Conservation (phyloP, 2,888 invertebrate species). For the Drosophila histrio region DNA sequence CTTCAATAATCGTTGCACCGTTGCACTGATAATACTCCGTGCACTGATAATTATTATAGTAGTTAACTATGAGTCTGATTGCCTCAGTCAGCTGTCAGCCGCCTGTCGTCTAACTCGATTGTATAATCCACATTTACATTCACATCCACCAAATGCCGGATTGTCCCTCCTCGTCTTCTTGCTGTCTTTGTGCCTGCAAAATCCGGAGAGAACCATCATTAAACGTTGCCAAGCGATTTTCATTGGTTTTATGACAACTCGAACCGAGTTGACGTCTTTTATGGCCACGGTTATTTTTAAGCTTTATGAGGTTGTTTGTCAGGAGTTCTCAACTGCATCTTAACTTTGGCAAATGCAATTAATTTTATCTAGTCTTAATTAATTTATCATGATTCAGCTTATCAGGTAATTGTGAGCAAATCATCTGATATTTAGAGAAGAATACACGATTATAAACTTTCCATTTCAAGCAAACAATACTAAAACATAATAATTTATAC, state of each 20-base stretch:
- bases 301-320: conserved; percentile 1
- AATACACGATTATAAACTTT: not conserved
- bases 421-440: not conserved
- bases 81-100: not conserved
- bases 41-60: conserved; percentile 63
- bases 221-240: conserved; percentile 10
- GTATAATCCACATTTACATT: conserved; percentile 38
- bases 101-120: conserved; percentile 34
- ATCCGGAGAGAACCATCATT: conserved; percentile 23
- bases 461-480: not conserved
- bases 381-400: not conserved
- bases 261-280: not conserved
- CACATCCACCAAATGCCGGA: conserved; percentile 10
- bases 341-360: not conserved
- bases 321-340: not conserved
- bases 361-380: not conserved
- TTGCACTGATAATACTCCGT: conserved; percentile 61
- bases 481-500: not conserved
- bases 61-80: conserved; percentile 37
- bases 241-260: conserved; percentile 5
- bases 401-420: not conserved
- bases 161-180: not conserved
- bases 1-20: conserved; percentile 43
- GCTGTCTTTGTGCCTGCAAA: conserved; percentile 28
- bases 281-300: not conserved